Evolutionary conservation across 2,888 invertebrate species (phyloP).

Genomic region (Coleophora flavipennella): DNA sequence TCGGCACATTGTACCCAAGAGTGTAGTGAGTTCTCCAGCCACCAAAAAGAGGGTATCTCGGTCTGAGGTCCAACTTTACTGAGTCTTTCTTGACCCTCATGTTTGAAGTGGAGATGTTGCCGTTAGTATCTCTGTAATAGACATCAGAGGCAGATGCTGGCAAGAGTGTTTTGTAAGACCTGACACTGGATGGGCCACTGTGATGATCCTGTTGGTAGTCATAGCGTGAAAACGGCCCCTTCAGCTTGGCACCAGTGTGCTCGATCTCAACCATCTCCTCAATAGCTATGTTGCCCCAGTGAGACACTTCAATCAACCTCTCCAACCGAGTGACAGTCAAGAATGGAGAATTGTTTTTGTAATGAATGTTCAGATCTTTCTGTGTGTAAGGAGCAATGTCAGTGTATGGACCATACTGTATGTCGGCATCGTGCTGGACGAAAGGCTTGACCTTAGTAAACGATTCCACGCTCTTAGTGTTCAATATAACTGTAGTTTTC

Average conservation of each 20-base stretch:
- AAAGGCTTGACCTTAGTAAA: constrained; percentile 88
- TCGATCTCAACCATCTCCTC: constrained; percentile 94
- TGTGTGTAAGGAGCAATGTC: constrained; percentile 74
- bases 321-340: constrained; percentile 91
- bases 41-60: constrained; percentile 97
- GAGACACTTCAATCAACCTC: constrained; percentile 94
- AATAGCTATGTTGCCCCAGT: constrained; percentile 99
- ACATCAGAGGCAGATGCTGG: constrained; percentile 94
- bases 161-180: constrained; percentile 89
- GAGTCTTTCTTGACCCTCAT: constrained; percentile 90
- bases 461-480: constrained; percentile 85
- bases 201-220: constrained; percentile 96
- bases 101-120: constrained; percentile 98
- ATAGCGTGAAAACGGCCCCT: constrained; percentile 96
- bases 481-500: constrained; percentile 83
- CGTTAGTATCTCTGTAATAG: constrained; percentile 97
- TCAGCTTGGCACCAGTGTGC: constrained; percentile 93
- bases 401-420: constrained; percentile 92
- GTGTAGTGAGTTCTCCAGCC: constrained; percentile 99
- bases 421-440: constrained; percentile 81
- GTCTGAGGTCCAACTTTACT: constrained; percentile 95
- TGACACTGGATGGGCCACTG: constrained; percentile 90
- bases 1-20: constrained; percentile 97
- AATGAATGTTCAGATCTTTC: constrained; percentile 86
- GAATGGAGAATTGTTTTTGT: constrained; percentile 97